A percentile compares a stretch with the other conserved stretches of the same genome.
These are phyloP conservation scores for Bolinopsis microptera DNA, from an alignment of 37 sponge, comb jelly and placozoan genomes.

Conservation along the genomic window DNA sequence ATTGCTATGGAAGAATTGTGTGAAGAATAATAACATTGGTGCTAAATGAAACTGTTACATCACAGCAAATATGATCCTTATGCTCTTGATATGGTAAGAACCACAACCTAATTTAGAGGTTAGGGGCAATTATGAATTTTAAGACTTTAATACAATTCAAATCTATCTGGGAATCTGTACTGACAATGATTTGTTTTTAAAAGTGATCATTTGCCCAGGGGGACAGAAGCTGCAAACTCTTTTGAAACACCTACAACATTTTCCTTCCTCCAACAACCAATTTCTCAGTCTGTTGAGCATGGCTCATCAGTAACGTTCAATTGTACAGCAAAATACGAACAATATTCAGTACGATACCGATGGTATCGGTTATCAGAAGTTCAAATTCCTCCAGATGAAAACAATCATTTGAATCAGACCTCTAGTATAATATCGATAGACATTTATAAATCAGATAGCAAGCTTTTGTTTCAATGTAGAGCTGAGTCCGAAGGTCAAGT, in stretches of 20 bases:
- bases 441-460: neutral
- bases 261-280: neutral
- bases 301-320: neutral
- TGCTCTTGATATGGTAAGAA: too few relatives aligned
- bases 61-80: too few relatives aligned
- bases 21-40: too few relatives aligned
- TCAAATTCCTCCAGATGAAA: neutral
- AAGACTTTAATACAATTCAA: too few relatives aligned
- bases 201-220: too few relatives aligned
- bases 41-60: too few relatives aligned
- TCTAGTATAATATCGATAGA: neutral
- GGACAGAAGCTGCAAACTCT: neutral
- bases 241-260: neutral
- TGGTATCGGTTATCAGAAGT: conserved; percentile 2
- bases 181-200: too few relatives aligned
- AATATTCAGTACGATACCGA: neutral
- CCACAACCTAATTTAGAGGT: too few relatives aligned
- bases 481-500: conserved; percentile 14
- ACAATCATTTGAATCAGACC: neutral
- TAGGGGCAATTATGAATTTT: too few relatives aligned
- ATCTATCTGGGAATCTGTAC: too few relatives aligned
- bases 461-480: conserved; percentile 24
- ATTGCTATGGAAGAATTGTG: too few relatives aligned
- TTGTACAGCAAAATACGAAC: neutral
- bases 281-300: neutral